Evolutionary conservation across 2,888 invertebrate genomes (phyloP).

Genomic region (Drosophila quinaria): DNA sequence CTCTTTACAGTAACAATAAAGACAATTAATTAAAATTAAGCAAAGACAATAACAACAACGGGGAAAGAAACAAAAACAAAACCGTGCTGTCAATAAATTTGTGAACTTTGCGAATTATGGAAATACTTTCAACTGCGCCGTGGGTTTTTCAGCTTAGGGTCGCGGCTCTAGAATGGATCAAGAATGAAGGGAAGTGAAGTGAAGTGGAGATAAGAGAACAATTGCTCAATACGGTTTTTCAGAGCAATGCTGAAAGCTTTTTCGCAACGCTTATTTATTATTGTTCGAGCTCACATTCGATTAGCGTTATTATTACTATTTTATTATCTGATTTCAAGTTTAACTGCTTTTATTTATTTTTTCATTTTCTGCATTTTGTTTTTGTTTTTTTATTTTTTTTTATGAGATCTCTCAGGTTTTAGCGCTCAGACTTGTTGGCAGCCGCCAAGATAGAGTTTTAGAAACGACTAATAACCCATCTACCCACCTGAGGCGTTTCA

Average conservation of each 20-base stretch:
- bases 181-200: neutral
- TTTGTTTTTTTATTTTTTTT: slow-evolving; percentile 24
- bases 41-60: slow-evolving; percentile 39
- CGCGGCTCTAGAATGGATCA: slow-evolving; percentile 20
- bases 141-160: slow-evolving; percentile 65
- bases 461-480: slow-evolving; percentile 19
- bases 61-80: slow-evolving; percentile 14
- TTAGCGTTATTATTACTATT: slow-evolving; percentile 47
- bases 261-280: slow-evolving; percentile 43
- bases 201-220: slow-evolving; percentile 13
- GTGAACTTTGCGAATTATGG: slow-evolving; percentile 64
- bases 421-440: slow-evolving; percentile 61
- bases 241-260: slow-evolving; percentile 15
- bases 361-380: slow-evolving; percentile 6
- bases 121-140: slow-evolving; percentile 63
- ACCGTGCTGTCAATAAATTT: slow-evolving; percentile 73
- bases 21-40: slow-evolving; percentile 74
- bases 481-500: slow-evolving; percentile 3
- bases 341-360: slow-evolving; percentile 45
- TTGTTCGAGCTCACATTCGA: slow-evolving; percentile 47
- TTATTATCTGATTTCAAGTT: slow-evolving; percentile 54
- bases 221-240: slow-evolving; percentile 17
- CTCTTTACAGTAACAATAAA: slow-evolving; percentile 58
- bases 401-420: slow-evolving; percentile 28
- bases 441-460: slow-evolving; percentile 45